These are phyloP conservation scores for Bovichtus variegatus DNA, from an alignment of 2,797 vertebrate genomes.

Conservation along the genomic window DNA sequence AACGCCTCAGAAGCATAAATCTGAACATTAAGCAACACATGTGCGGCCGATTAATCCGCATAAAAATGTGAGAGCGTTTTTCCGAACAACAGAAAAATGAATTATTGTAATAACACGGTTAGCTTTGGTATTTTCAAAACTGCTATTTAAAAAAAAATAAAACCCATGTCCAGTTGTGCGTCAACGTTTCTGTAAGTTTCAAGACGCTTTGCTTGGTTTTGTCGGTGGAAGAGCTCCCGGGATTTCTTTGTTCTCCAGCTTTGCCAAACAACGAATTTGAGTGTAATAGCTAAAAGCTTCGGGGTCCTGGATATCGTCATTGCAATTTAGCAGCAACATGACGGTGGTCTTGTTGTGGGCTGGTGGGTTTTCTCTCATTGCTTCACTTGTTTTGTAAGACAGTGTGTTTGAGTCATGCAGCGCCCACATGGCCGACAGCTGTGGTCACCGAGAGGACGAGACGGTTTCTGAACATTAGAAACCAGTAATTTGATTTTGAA, in stretches of 20 bases:
- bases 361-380: slow-evolving; percentile 42
- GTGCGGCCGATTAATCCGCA: background rate
- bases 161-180: background rate
- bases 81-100: background rate
- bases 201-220: background rate
- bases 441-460: slow-evolving; percentile 17
- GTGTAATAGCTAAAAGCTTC: background rate
- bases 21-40: background rate
- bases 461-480: slow-evolving; percentile 36
- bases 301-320: background rate
- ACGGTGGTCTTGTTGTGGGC: slow-evolving; percentile 58
- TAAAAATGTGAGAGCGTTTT: background rate
- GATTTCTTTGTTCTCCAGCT: slow-evolving; percentile 25
- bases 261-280: slow-evolving; percentile 30
- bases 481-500: slow-evolving; percentile 18
- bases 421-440: slow-evolving; percentile 60
- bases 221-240: background rate
- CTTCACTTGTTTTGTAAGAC: slow-evolving; percentile 29
- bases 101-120: background rate
- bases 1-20: slow-evolving; percentile 9
- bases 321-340: slow-evolving; percentile 25
- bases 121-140: background rate
- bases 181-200: background rate
- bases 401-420: background rate
- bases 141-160: too few relatives aligned